Percentiles rank a stretch among this genome's conserved stretches.
Evolutionary conservation across 2,113 vertebrate genomes (phyloP).

Genomic region (Candoia aspera): DNA sequence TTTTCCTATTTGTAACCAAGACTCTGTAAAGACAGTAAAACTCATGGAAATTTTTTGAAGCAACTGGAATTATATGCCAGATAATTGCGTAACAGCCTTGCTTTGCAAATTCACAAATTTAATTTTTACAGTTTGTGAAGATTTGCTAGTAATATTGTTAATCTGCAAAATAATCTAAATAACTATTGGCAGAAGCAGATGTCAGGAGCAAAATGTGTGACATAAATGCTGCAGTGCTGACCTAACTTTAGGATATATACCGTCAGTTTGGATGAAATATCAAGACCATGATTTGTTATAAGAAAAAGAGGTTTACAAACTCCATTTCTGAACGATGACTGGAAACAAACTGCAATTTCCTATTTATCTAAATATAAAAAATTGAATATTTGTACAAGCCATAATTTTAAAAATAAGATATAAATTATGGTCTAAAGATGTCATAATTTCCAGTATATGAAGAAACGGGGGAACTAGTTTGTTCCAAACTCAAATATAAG

Average conservation of each 20-base stretch:
- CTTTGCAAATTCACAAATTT: not conserved
- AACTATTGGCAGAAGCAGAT: not conserved
- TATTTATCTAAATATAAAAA: not conserved
- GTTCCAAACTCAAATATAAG: not conserved
- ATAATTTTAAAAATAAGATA: not conserved
- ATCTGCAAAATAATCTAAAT: conserved; percentile 8
- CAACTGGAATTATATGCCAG: conserved; percentile 2
- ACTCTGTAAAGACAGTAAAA: conserved; percentile 17
- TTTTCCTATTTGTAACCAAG: not conserved
- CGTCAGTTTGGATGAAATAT: not conserved
- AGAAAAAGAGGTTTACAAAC: not conserved
- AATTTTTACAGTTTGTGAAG: not conserved
- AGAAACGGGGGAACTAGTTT: not conserved
- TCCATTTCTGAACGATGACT: not conserved
- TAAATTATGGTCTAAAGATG: not conserved
- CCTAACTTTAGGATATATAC: not conserved
- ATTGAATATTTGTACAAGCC: not conserved
- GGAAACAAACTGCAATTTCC: not conserved
- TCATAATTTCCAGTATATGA: not conserved
- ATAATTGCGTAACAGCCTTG: not conserved
- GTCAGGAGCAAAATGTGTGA: not conserved
- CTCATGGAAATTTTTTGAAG: not conserved
- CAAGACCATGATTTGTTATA: not conserved
- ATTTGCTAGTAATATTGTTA: not conserved
- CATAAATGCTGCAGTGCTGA: not conserved